A percentile compares a stretch with the other conserved stretches of the same genome.
phyloP scores from a whole-genome alignment of 2,113 vertebrate species.

The Pterocles burchelli region DNA sequence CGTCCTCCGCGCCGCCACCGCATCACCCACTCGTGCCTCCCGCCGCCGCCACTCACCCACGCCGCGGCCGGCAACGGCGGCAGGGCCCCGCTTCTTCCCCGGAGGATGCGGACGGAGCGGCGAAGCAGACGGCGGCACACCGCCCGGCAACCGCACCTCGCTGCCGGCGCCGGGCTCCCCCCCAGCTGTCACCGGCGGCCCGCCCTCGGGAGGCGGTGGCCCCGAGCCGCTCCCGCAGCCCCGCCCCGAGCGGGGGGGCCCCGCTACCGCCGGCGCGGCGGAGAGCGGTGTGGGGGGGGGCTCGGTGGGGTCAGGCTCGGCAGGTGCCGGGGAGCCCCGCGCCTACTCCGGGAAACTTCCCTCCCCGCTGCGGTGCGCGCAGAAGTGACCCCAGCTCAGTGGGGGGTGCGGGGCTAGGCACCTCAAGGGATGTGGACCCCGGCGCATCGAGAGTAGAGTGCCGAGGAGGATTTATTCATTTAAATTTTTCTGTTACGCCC shows the following conservation, averaged over 20 bases:
- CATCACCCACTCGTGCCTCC: background rate
- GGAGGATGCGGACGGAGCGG: background rate
- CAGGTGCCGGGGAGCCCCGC: background rate
- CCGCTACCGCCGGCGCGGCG: background rate
- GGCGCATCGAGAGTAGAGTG: fast-evolving
- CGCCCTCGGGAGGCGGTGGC: background rate
- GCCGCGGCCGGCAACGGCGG: background rate
- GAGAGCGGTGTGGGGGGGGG: background rate
- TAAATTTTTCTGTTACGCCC: background rate
- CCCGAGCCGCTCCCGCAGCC: background rate
- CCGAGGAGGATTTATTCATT: no score
- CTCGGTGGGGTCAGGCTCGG: background rate
- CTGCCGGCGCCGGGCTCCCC: background rate
- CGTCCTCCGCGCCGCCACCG: background rate
- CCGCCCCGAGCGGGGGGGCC: background rate
- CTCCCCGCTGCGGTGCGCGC: background rate
- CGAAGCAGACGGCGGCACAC: background rate
- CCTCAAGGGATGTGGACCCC: fast-evolving
- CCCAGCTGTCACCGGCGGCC: background rate
- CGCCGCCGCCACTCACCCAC: background rate
- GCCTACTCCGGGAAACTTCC: background rate
- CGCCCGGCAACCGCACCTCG: background rate
- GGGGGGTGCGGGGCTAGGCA: fast-evolving
- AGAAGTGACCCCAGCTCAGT: background rate
- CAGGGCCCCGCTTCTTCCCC: background rate